A percentile compares a stretch with the other conserved stretches of the same genome.
Conservation (phyloP, 2,797 vertebrate genomes). For the Hapalemur alaotrensis region DNA sequence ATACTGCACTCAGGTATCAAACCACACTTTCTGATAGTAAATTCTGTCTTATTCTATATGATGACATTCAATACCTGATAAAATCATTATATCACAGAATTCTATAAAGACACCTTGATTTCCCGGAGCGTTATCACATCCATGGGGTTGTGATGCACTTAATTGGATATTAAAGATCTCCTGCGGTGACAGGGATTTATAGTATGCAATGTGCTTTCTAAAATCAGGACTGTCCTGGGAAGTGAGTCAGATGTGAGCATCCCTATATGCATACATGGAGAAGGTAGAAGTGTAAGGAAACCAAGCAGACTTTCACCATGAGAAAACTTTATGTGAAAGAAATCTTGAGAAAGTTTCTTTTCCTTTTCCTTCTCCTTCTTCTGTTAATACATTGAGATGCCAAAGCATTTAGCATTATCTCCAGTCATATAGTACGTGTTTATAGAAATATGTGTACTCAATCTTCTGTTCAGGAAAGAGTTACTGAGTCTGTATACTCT, state of each 20-base stretch:
- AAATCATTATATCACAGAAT: background rate
- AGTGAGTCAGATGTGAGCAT: background rate
- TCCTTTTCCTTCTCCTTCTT: background rate
- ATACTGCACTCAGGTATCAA: background rate
- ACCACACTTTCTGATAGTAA: background rate
- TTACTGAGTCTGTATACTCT: background rate
- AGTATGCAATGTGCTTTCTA: background rate
- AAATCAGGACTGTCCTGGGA: background rate
- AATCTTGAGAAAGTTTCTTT: background rate
- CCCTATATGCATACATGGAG: background rate
- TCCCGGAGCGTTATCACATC: background rate
- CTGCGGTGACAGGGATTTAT: rapidly evolving
- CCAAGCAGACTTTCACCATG: background rate
- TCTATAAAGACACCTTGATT: background rate
- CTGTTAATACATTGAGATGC: background rate
- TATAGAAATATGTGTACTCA: rapidly evolving
- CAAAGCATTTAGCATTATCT: background rate
- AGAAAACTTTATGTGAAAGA: background rate
- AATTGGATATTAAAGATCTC: background rate
- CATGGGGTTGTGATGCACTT: background rate
- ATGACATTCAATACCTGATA: background rate
- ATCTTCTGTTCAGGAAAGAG: background rate
- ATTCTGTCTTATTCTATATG: background rate
- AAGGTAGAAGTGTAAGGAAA: background rate
- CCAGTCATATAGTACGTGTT: background rate